Evolutionary conservation across 2,113 vertebrate genomes (phyloP), one percentile per base, ranked within the genome.

Genomic region (Grammomys dolichurus): DNA sequence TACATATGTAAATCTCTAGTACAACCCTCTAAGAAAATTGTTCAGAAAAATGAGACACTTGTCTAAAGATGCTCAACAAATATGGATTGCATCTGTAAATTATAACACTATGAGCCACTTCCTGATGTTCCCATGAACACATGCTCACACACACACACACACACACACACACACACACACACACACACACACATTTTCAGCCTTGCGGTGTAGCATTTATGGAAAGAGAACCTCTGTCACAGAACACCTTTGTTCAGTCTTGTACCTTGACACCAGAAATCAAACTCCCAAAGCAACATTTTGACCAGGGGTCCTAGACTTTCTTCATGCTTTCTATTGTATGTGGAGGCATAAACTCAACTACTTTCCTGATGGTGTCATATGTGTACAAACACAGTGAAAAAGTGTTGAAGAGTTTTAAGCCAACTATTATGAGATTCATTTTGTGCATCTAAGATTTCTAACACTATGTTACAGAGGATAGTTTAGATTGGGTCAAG

Each of bases 301-400:
- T 0, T 40, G 31, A 5, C 28, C 28, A 33, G 28, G 28, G 17
- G 0, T 43, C 7, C 28, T 26, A 26, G 13, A 48, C 31, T 2
- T 87, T 26, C 31, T 67, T 75, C 6, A 54, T 69, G 24, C 8
- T 60, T 87, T n/a, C 63, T 67, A 7, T 5, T 78, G 13, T 33
- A 40, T 81, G 5, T 19, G 28, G 12, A 4, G 9, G 58, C 10
- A 76, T 63, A 22, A 13, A 13, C n/a, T 87, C 60, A 48, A 11
- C n/a, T 48, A 24, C 7, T 7, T 76, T 94, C 36, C 43, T 54
- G 89, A 77, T 36, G 46, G 19, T 56, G 28, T 60, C 40, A 51
- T 69, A 43, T 46, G 48, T 85, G 70, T 31, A 11, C 13, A 20
- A 73, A 56, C 26, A 3, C 20, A 89, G 9, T 48, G 12, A 2